phyloP scores from a whole-genome alignment of 1,140 invertebrate species.

The Phthorimaea operculella region DNA sequence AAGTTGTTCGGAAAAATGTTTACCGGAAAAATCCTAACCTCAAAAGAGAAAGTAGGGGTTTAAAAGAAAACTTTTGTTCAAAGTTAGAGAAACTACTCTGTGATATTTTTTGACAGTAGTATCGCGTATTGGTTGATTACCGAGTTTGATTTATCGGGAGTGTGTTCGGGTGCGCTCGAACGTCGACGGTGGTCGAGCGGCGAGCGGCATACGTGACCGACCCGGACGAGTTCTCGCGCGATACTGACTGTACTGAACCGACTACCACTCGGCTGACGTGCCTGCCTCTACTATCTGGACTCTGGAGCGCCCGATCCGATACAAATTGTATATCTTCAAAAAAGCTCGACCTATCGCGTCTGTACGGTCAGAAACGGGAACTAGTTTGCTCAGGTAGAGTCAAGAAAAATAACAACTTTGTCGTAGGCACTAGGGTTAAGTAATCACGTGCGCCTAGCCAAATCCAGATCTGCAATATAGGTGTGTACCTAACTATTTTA shows the following conservation, averaged over 20 bases:
- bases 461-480: too few species aligned
- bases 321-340: conserved; percentile 37
- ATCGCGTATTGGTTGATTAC: conserved; percentile 27
- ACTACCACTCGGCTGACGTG: conserved; percentile 1
- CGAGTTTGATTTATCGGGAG: conserved; percentile 30
- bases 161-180: conserved; percentile 29
- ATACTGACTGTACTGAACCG: conserved; percentile 29
- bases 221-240: conserved; percentile 36
- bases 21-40: conserved; percentile 40
- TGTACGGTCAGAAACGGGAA: conserved; percentile 23
- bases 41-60: conserved; percentile 26
- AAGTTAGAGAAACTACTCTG: conserved; percentile 25
- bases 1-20: conserved; percentile 33
- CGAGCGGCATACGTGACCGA: conserved; percentile 29
- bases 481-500: too few species aligned
- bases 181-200: conserved; percentile 17
- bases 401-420: neutral
- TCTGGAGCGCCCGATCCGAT: conserved; percentile 24
- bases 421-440: too few species aligned
- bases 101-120: conserved; percentile 36
- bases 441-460: too few species aligned
- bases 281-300: conserved; percentile 24
- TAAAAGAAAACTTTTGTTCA: conserved; percentile 15
- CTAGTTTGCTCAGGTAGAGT: conserved; percentile 16
- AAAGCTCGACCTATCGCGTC: conserved; percentile 25